phyloP scores from a whole-genome alignment of 2,797 vertebrate genomes.

The Otolemur crassicaudatus region DNA sequence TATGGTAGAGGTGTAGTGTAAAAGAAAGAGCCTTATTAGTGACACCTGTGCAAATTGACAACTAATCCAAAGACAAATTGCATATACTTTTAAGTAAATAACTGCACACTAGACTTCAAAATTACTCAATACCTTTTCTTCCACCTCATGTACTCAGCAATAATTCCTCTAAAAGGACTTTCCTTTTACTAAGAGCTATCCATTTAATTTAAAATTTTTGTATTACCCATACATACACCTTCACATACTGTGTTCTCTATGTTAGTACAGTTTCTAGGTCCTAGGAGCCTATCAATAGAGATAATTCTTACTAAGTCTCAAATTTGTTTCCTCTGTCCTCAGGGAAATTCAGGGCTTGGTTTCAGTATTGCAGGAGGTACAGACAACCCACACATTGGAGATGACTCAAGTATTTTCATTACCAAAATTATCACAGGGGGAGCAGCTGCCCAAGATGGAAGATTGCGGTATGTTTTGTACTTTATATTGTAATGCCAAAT shows the following conservation, averaged over 20 bases:
- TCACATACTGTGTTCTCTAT: background rate
- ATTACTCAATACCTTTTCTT: slow-evolving; percentile 7
- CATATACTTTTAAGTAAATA: slow-evolving; percentile 4
- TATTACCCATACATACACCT: background rate
- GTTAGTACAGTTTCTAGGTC: background rate
- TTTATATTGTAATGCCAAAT: slow-evolving; percentile 48
- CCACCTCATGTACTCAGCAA: background rate
- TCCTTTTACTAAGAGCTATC: background rate
- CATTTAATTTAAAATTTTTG: slow-evolving; percentile 48
- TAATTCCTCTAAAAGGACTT: slow-evolving; percentile 51
- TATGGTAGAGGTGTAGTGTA: background rate
- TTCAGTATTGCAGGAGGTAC: slow-evolving; percentile 98
- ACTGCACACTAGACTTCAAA: background rate
- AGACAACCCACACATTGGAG: slow-evolving; percentile 98
- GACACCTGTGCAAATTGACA: background rate
- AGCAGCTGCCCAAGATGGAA: slow-evolving; percentile 96
- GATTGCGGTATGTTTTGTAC: slow-evolving; percentile 92
- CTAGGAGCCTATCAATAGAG: background rate
- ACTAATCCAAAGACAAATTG: slow-evolving; percentile 12
- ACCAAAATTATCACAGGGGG: slow-evolving; percentile 98
- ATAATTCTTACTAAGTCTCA: slow-evolving; percentile 22
- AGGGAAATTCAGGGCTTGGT: slow-evolving; percentile 98
- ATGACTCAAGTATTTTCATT: slow-evolving; percentile 98
- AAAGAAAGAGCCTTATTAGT: slow-evolving; percentile 40
- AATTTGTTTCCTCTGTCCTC: slow-evolving; percentile 19